Percentiles rank a stretch among this genome's conserved stretches.
phyloP scores from a whole-genome alignment of 2,113 vertebrate species.

The Maccullochella peelii region DNA sequence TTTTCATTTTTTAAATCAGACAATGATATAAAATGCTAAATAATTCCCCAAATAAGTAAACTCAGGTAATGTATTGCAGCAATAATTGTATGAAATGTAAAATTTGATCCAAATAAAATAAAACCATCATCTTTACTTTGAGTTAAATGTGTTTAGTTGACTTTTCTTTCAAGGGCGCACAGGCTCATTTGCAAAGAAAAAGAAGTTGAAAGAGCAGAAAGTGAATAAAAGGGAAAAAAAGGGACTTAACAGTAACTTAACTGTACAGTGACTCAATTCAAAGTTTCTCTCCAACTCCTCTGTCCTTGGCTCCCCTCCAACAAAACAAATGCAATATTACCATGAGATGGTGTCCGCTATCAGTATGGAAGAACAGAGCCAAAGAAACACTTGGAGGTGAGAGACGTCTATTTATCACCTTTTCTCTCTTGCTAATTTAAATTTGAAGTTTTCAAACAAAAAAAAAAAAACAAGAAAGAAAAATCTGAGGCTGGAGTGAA shows the following conservation, averaged over 20 bases:
- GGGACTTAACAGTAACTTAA: constrained; percentile 9
- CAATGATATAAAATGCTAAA: not conserved
- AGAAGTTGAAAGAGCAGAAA: not conserved
- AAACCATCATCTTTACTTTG: not conserved
- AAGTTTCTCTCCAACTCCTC: constrained; percentile 27
- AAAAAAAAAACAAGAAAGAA: constrained; percentile 25
- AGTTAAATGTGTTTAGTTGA: not conserved
- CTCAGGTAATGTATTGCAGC: not conserved
- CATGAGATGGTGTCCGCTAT: constrained; percentile 34
- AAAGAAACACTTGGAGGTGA: constrained; percentile 34
- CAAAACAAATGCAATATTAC: constrained; percentile 37
- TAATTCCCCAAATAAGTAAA: not conserved
- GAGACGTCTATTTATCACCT: constrained; percentile 27
- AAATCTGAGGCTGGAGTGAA: constrained; percentile 60
- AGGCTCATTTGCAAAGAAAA: no score
- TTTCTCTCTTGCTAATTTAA: constrained; percentile 35
- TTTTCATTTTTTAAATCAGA: not conserved
- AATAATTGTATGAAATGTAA: not conserved
- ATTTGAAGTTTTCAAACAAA: constrained; percentile 62
- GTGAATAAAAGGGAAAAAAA: constrained; percentile 4
- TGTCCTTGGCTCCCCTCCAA: constrained; percentile 36
- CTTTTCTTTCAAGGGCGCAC: no score
- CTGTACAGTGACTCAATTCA: constrained; percentile 26
- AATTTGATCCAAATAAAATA: not conserved
- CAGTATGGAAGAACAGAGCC: constrained; percentile 16